A percentile compares a stretch with the other conserved stretches of the same genome.
Evolutionary conservation across 1,140 invertebrate species (phyloP).

Genomic region (Drosophila simulans): DNA sequence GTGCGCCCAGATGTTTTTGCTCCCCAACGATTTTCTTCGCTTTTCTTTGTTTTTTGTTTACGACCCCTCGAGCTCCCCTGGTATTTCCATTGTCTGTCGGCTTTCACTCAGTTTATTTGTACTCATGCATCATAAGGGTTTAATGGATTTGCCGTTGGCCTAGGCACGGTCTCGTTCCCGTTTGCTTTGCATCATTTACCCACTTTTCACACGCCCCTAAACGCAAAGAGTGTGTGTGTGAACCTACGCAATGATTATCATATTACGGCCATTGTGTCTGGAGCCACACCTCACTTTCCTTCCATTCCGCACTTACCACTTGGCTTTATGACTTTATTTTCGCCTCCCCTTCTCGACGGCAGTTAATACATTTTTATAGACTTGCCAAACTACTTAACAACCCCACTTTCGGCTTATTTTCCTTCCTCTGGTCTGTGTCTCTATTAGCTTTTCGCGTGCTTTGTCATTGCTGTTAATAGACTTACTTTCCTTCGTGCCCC

Average conservation of each 20-base stretch:
- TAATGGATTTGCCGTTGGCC: constrained; percentile 73
- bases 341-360: constrained; percentile 56
- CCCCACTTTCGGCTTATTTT: constrained; percentile 9
- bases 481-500: constrained; percentile 59
- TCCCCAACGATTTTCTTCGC: constrained; percentile 29
- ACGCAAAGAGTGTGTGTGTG: constrained; percentile 11
- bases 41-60: constrained; percentile 18
- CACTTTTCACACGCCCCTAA: constrained; percentile 61
- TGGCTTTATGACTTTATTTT: constrained; percentile 78
- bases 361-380: constrained; percentile 81
- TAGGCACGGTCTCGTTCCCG: constrained; percentile 12
- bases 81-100: constrained; percentile 58
- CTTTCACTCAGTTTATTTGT: constrained; percentile 78
- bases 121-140: constrained; percentile 81
- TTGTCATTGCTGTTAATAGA: constrained; percentile 82
- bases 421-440: constrained; percentile 48
- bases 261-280: constrained; percentile 69
- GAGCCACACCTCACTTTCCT: constrained; percentile 7
- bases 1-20: constrained; percentile 51
- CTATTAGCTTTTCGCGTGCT: constrained; percentile 82
- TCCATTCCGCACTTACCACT: constrained; percentile 13
- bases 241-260: constrained; percentile 75
- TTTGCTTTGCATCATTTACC: constrained; percentile 54
- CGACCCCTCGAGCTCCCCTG: constrained; percentile 1
- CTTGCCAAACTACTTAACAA: constrained; percentile 68